A percentile compares a stretch with the other conserved stretches of the same genome.
These are phyloP conservation scores for Sakesphorus luctuosus DNA, from an alignment of 2,113 vertebrate species.

Conservation along the genomic window DNA sequence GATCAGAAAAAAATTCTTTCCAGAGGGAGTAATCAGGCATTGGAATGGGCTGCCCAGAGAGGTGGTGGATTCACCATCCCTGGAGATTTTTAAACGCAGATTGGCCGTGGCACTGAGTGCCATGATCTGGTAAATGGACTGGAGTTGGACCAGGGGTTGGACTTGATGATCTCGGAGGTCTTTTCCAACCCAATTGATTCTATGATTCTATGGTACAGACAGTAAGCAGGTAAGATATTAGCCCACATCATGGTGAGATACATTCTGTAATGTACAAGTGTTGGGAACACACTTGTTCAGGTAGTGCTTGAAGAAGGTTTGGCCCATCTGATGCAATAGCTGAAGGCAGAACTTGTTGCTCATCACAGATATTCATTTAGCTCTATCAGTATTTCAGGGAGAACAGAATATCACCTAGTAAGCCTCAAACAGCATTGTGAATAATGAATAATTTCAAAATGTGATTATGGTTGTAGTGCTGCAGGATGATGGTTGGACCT, in stretches of 20 bases:
- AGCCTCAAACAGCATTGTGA: not conserved
- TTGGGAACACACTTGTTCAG: not conserved
- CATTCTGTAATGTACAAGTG: fast-evolving
- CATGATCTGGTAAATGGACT: too few species aligned
- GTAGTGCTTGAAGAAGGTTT: not conserved
- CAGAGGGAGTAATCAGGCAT: too few species aligned
- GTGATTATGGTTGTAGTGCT: not conserved
- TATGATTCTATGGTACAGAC: too few species aligned
- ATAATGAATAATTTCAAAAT: not conserved
- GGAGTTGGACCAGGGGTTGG: too few species aligned
- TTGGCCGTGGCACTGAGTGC: too few species aligned
- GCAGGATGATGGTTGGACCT: not conserved
- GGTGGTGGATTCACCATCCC: too few species aligned
- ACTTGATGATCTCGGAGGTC: too few species aligned
- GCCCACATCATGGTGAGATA: not conserved
- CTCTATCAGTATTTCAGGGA: not conserved
- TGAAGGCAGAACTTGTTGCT: not conserved
- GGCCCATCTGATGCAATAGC: not conserved
- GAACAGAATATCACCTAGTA: not conserved
- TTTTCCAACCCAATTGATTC: too few species aligned
- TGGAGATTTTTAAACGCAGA: too few species aligned
- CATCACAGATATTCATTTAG: not conserved
- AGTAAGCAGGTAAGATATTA: not conserved
- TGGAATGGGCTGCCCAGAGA: too few species aligned
- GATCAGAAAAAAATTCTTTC: too few species aligned